These are phyloP conservation scores for Procambarus clarkii DNA, from an alignment of 1,140 invertebrate genomes.

Conservation along the genomic window DNA sequence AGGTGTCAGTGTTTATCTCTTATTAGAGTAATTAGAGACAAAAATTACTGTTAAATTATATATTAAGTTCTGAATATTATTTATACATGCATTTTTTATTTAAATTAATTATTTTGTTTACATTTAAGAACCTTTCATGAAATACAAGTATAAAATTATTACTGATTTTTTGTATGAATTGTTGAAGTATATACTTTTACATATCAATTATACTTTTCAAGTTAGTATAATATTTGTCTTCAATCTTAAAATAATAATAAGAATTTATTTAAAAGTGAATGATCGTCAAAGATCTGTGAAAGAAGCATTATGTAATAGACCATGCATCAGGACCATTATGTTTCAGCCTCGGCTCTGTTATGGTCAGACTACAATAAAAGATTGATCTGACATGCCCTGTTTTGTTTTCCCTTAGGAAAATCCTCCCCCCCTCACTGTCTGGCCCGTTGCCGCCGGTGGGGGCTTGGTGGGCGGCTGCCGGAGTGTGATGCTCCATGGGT, in stretches of 20 bases:
- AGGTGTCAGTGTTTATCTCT: background rate
- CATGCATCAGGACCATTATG: background rate
- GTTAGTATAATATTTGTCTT: background rate
- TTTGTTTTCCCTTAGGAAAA: background rate
- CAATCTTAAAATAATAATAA: background rate
- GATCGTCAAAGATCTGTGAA: background rate
- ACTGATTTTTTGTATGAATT: background rate
- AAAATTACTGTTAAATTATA: background rate
- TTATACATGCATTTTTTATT: background rate
- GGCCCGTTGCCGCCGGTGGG: too few species aligned
- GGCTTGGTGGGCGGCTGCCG: too few species aligned
- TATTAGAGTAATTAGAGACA: background rate
- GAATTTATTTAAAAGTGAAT: background rate
- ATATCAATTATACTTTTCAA: background rate
- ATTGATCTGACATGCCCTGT: slow-evolving; percentile 31
- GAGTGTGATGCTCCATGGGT: too few species aligned
- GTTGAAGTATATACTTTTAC: background rate
- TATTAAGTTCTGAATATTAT: background rate
- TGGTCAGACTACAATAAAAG: slow-evolving; percentile 60
- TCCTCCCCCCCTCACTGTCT: too few species aligned
- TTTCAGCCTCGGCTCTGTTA: slow-evolving; percentile 41
- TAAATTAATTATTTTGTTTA: background rate
- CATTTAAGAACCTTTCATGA: too few species aligned
- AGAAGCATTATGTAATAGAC: background rate
- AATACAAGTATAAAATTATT: too few species aligned